Percentiles rank a stretch among this genome's conserved stretches.
phyloP scores from a whole-genome alignment of 92 coral and sea anemone species.

The Montipora capitata region DNA sequence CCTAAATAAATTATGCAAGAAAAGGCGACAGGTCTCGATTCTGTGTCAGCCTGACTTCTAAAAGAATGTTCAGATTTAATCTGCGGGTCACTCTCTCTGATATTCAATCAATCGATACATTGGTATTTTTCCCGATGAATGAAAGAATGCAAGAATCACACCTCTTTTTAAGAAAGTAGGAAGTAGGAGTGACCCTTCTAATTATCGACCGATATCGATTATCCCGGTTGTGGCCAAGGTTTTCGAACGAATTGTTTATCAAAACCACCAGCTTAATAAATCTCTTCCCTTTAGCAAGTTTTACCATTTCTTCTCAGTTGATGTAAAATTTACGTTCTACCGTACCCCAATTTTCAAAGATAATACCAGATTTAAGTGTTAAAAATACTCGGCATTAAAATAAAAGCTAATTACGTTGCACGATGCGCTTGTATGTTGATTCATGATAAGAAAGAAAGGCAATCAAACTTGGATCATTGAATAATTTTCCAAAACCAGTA shows the following conservation, averaged over 20 bases:
- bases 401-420: too few relatives aligned
- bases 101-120: constrained; percentile 63
- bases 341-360: too few relatives aligned
- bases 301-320: too few relatives aligned
- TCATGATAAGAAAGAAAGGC: too few relatives aligned
- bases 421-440: too few relatives aligned
- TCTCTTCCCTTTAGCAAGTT: too few relatives aligned
- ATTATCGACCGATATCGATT: constrained; percentile 64
- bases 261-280: too few relatives aligned
- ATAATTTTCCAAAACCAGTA: too few relatives aligned
- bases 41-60: constrained; percentile 69
- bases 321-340: too few relatives aligned
- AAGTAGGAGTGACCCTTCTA: constrained; percentile 37
- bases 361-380: too few relatives aligned
- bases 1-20: constrained; percentile 57
- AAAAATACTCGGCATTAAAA: too few relatives aligned
- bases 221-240: neutral
- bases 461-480: too few relatives aligned
- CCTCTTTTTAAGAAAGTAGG: constrained; percentile 65
- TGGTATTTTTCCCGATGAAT: constrained; percentile 69
- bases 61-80: constrained; percentile 72
- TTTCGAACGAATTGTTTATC: neutral
- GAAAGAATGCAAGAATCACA: constrained; percentile 57
- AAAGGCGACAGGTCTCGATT: constrained; percentile 70
- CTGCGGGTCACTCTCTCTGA: constrained; percentile 22